Conservation (phyloP, 2,888 invertebrate genomes). For the Hypomecis atomaria region DNA sequence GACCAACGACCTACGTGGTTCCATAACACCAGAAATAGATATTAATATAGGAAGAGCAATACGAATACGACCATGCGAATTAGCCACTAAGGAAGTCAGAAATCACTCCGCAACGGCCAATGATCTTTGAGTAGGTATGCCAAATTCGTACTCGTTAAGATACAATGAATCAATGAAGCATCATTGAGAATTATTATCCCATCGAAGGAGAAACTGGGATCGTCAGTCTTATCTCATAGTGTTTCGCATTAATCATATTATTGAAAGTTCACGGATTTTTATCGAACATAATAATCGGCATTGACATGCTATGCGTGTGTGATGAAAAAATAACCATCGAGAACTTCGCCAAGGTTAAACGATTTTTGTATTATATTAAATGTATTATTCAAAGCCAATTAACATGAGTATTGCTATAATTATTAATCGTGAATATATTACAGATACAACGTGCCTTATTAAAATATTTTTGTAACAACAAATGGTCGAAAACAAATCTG, state of each 20-base stretch:
- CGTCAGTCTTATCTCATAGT: not conserved
- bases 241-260: slow-evolving; percentile 14
- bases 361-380: slow-evolving; percentile 13
- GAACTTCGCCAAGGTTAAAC: slow-evolving; percentile 19
- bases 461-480: slow-evolving; percentile 25
- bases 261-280: slow-evolving; percentile 38
- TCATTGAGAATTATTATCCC: slow-evolving; percentile 10
- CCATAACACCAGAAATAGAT: slow-evolving; percentile 27
- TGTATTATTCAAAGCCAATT: slow-evolving; percentile 15
- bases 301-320: slow-evolving; percentile 35
- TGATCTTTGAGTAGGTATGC: slow-evolving; percentile 19
- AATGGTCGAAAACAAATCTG: slow-evolving; percentile 26
- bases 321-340: slow-evolving; percentile 22
- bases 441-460: slow-evolving; percentile 14
- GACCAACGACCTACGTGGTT: slow-evolving; percentile 33
- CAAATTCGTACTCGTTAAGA: slow-evolving; percentile 11
- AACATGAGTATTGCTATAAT: slow-evolving; percentile 8
- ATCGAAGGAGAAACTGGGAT: slow-evolving; percentile 2
- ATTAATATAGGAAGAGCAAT: slow-evolving; percentile 24
- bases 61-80: slow-evolving; percentile 14
- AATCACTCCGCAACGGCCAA: slow-evolving; percentile 17
- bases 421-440: not conserved
- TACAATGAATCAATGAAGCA: not conserved
- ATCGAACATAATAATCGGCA: slow-evolving; percentile 31
- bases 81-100: slow-evolving; percentile 23